A percentile compares a stretch with the other conserved stretches of the same genome.
phyloP scores from a whole-genome alignment of 2,113 vertebrate species.

The Cacatua alba region DNA sequence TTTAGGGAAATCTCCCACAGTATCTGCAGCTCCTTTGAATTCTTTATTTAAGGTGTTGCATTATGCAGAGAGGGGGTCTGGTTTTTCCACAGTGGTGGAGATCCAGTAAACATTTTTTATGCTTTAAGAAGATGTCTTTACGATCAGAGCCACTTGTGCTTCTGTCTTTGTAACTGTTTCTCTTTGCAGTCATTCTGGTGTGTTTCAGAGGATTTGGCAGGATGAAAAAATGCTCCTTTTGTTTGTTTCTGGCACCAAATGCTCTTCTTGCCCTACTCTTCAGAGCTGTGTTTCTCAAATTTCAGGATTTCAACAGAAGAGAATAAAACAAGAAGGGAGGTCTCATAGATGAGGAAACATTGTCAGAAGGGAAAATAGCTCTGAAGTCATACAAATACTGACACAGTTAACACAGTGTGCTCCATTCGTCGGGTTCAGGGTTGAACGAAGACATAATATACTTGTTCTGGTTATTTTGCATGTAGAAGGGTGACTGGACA shows the following conservation, averaged over 20 bases:
- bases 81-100: background rate
- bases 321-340: background rate
- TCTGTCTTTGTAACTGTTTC: background rate
- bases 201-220: background rate
- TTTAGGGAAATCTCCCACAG: background rate
- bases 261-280: background rate
- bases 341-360: background rate
- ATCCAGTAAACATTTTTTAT: background rate
- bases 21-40: background rate
- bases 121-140: background rate
- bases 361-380: background rate
- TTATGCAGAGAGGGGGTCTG: background rate
- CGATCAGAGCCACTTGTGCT: background rate
- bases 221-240: background rate
- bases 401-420: background rate
- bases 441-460: background rate
- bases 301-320: background rate
- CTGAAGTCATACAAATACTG: background rate
- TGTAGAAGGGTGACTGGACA: conserved; percentile 17
- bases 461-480: background rate
- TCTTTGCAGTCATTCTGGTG: background rate
- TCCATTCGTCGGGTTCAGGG: background rate
- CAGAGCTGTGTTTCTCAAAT: background rate
- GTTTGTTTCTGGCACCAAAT: background rate
- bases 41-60: conserved; percentile 11